Conservation (phyloP, 2,797 vertebrate genomes). For the Cirrhinus mrigala region DNA sequence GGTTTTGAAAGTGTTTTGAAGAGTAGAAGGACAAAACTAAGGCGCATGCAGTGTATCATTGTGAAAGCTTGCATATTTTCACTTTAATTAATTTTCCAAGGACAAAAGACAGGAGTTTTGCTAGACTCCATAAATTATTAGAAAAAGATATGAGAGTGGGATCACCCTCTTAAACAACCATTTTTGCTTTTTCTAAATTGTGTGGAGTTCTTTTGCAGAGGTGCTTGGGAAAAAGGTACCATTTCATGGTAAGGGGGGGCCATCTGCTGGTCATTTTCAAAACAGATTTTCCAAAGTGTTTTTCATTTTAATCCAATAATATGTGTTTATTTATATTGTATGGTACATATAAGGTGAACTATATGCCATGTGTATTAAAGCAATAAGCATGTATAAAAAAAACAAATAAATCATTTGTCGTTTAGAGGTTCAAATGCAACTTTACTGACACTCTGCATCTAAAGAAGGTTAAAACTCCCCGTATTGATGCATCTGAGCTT, state of each 20-base stretch:
- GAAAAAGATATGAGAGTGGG: conserved; percentile 48
- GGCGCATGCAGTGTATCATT: conserved; percentile 21
- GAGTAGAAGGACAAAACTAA: conserved; percentile 45
- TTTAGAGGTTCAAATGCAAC: not conserved
- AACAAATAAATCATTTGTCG: not conserved
- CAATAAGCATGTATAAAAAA: not conserved
- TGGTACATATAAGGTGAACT: not conserved
- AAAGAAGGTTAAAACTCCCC: conserved; percentile 8
- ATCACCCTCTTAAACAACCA: conserved; percentile 73
- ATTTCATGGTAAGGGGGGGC: conserved; percentile 83
- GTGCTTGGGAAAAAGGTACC: not conserved
- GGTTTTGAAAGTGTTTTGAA: conserved; percentile 31
- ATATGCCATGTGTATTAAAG: not conserved
- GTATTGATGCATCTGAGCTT: conserved; percentile 7
- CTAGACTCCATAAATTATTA: conserved; percentile 55
- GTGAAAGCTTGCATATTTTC: conserved; percentile 56
- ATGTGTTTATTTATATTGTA: not conserved
- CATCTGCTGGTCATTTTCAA: conserved; percentile 80
- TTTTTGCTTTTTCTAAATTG: conserved; percentile 58
- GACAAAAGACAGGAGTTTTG: conserved; percentile 54
- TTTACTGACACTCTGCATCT: not conserved
- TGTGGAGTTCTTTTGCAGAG: conserved; percentile 11
- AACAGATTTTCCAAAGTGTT: not conserved
- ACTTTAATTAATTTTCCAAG: conserved; percentile 60
- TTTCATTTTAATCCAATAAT: conserved; percentile 1